Percentiles rank a stretch among this genome's conserved stretches.
These are phyloP conservation scores for Cynocephalus volans DNA, from an alignment of 2,113 vertebrate genomes.

Conservation along the genomic window DNA sequence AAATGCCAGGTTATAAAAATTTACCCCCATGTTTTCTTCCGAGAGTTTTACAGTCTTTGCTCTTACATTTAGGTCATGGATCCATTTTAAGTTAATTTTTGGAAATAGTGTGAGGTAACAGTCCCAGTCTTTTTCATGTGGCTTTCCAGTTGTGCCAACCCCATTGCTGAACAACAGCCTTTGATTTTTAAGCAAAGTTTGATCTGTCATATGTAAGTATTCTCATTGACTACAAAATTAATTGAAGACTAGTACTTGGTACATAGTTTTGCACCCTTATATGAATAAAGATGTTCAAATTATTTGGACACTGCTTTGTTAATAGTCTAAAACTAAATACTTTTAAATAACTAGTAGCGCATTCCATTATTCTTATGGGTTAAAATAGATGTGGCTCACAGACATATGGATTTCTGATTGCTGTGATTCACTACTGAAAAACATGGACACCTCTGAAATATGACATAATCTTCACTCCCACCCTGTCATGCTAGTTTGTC, in stretches of 20 bases:
- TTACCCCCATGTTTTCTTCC: constrained; percentile 10
- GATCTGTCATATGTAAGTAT: not conserved
- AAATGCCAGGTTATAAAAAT: constrained; percentile 18
- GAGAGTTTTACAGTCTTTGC: constrained; percentile 25
- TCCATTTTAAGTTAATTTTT: constrained; percentile 55
- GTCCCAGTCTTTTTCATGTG: not conserved
- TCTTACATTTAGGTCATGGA: constrained; percentile 11
- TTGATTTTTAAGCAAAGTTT: constrained; percentile 34
- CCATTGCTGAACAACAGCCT: not conserved
- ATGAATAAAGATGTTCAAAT: constrained; percentile 50
- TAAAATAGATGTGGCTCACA: not conserved
- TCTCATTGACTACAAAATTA: constrained; percentile 18
- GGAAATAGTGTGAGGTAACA: not conserved
- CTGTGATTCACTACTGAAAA: constrained; percentile 37
- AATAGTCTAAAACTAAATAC: not conserved
- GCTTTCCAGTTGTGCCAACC: not conserved
- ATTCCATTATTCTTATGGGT: constrained; percentile 8
- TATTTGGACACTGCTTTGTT: constrained; percentile 33
- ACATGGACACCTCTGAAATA: not conserved
- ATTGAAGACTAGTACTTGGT: constrained; percentile 31
- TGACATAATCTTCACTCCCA: constrained; percentile 42
- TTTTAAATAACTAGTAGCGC: constrained; percentile 43
- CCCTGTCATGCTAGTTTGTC: not conserved
- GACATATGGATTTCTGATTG: constrained; percentile 2
- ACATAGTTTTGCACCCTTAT: constrained; percentile 15